Evolutionary conservation across 92 coral and sea anemone genomes (phyloP), one percentile per base, ranked within the genome.

Genomic region (Palythoa grandiflora): DNA sequence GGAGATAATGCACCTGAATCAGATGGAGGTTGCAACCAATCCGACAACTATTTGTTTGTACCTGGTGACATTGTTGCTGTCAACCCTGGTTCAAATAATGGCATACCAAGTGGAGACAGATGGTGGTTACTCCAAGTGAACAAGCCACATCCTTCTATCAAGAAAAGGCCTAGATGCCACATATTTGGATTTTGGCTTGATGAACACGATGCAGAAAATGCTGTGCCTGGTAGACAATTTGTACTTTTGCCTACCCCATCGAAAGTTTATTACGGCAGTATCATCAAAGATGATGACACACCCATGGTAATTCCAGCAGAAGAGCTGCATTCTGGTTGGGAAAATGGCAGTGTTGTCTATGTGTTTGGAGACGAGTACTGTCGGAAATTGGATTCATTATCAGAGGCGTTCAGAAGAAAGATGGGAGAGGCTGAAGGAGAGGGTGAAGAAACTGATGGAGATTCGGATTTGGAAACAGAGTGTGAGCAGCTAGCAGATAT

Each of bases 111-210:
- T 75, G 94, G 90, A 3, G 94, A 91, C 47, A 91, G 85, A 75
- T 93, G 92, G 94, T 93, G 96, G 94, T 79, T 93, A 36, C 89
- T 88, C 3, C 94, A 93, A 50, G 66, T 91, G 61, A 93, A 91
- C 80, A 93, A 89, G 86, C 84, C 88, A 19, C 94, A 89, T 37
- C 71, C 68, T n/a, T 13, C 89, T 2, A 76, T 14, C 37, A 89
- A 48, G 80, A 53, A 71, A 2, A 71, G 83, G 19, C 12, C 75
- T 71, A 94, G 92, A 0, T 94, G 93, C 60, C 91, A 88, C 71
- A 89, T 94, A 2, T 94, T 84, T 87, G 97, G 92, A 52, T 92
- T 94, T 86, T 92, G 97, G 97, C 93, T 94, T 1, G 73, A 77
- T 61, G 89, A 79, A 17, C 71, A 71, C 6, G 38, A 71, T 71